Evolutionary conservation across 2,888 invertebrate species (phyloP).

Genomic region (Cataglyphis albicans): DNA sequence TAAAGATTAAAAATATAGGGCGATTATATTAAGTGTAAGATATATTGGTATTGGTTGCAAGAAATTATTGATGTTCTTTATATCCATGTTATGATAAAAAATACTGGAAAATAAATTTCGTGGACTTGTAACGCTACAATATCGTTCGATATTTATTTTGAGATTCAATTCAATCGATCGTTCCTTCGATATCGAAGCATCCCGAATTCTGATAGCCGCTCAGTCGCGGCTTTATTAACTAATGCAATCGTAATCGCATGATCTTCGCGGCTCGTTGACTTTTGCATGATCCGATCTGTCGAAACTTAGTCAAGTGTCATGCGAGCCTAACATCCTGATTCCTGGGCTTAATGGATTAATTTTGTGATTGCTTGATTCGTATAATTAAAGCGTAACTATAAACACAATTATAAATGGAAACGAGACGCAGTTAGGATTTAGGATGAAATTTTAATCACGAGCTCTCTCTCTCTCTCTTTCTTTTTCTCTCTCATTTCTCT

Average conservation of each 20-base stretch:
- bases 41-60: neutral
- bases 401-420: constrained; percentile 2
- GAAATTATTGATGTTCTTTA: neutral
- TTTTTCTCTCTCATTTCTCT: neutral
- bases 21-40: neutral
- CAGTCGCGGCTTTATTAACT: constrained; percentile 51
- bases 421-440: neutral
- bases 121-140: neutral
- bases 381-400: constrained; percentile 73
- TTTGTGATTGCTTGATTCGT: constrained; percentile 82
- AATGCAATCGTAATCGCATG: constrained; percentile 55
- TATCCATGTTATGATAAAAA: neutral
- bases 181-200: neutral
- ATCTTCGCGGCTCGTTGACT: constrained; percentile 48
- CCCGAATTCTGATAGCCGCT: neutral
- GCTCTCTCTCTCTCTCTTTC: neutral
- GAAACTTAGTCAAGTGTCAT: constrained; percentile 11
- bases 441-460: constrained; percentile 35
- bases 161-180: constrained; percentile 12
- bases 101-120: neutral
- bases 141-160: neutral
- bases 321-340: constrained; percentile 50
- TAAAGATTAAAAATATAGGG: neutral
- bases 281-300: constrained; percentile 33
- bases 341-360: constrained; percentile 82